Percentiles rank a stretch among this genome's conserved stretches.
phyloP scores from a whole-genome alignment of 2,113 vertebrate species.

The Zingel zingel region DNA sequence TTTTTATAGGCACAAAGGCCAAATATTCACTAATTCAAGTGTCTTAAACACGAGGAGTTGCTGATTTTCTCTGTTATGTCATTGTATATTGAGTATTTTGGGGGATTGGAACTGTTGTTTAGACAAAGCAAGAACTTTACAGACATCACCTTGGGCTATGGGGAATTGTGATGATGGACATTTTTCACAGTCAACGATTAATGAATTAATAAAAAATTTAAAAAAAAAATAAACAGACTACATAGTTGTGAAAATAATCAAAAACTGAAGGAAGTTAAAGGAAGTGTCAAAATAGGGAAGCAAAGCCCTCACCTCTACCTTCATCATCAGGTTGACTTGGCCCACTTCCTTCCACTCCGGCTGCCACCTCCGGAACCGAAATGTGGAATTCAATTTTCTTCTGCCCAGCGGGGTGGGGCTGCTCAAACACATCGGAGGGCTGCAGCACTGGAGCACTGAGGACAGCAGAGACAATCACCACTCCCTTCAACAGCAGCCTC shows the following conservation, averaged over 20 bases:
- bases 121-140: background rate
- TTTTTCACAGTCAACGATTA: background rate
- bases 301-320: slow-evolving; percentile 56
- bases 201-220: background rate
- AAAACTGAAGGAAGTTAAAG: background rate
- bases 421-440: slow-evolving; percentile 96
- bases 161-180: background rate
- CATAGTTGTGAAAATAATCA: background rate
- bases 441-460: slow-evolving; percentile 86
- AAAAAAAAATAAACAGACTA: background rate
- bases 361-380: slow-evolving; percentile 84
- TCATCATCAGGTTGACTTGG: slow-evolving; percentile 30
- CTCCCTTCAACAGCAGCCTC: slow-evolving; percentile 25
- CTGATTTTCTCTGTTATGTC: background rate
- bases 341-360: slow-evolving; percentile 77
- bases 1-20: background rate
- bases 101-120: background rate
- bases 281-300: background rate
- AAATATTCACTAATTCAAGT: background rate
- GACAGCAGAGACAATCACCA: slow-evolving; percentile 69
- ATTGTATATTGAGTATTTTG: background rate
- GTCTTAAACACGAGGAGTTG: background rate
- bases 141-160: background rate
- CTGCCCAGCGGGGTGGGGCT: slow-evolving; percentile 86
- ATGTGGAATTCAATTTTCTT: slow-evolving; percentile 97